Base-by-base conservation (phyloP, 1,140 invertebrate genomes). In the Megathymus violae region DNA sequence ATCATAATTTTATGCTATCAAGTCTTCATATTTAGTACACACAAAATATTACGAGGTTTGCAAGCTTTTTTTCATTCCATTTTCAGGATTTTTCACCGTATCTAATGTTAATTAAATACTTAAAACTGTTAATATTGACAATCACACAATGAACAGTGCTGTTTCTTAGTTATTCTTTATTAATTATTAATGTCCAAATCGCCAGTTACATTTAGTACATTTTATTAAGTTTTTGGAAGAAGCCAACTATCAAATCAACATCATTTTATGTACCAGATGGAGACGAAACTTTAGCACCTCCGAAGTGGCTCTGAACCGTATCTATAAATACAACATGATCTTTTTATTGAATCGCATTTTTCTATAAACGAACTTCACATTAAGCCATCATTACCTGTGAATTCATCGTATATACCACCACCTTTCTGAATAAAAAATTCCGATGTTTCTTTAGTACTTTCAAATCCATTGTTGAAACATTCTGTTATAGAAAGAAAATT, bases 241-340 rank as follows among this genome's bases (percentile, higher is more conserved):
- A 54, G 51, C 51, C 3, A 14, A 34, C 62, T 64, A 25, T 36
- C 16, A 17, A 27, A 50, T 54, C 51, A 41, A 41, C 51, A 41
- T 10, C 14, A 52, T 10, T 50, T 16, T 41, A 4, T 15, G 17
- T 62, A 69, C 67, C 67, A 17, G 48, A 16, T 27, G 50, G 25
- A 14, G 62, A 13, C 7, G 54, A 56, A 4, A 43, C 46, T 60
- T 71, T 69, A n/a, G 58, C 52, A 40, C 47, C 62, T 46, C 64
- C 70, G 9, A 71, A 48, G 17, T 65, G 68, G 48, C 40, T 54
- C 58, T 54, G 36, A 40, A 73, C 41, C 14, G 62, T 36, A 62
- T 71, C 76, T 75, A 78, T 10, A 78, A 75, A 70, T n/a, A 52
- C 27, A 52, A 38, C 19, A 22, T 40, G 11, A 10, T n/a, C 15